phyloP scores from a whole-genome alignment of 2,797 vertebrate species.

The Buceros bicornis region DNA sequence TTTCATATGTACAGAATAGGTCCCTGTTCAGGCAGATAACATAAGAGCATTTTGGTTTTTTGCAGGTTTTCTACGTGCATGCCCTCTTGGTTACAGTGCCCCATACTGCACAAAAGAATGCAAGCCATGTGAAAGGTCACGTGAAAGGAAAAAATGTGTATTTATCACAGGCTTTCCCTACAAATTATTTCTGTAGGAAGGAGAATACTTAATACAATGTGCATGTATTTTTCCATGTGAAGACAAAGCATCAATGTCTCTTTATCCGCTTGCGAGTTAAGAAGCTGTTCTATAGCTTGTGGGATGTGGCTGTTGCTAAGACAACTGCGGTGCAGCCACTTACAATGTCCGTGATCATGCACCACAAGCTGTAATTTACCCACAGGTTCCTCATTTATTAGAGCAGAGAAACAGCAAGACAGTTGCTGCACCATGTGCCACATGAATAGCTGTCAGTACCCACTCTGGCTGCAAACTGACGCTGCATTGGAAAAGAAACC shows the following conservation, averaged over 20 bases:
- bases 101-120: background rate
- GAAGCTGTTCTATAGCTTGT: constrained; percentile 8
- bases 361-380: constrained; percentile 51
- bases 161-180: background rate
- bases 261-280: background rate
- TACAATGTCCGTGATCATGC: constrained; percentile 14
- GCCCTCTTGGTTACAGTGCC: background rate
- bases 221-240: background rate
- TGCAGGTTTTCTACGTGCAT: background rate
- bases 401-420: constrained; percentile 8
- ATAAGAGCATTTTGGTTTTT: background rate
- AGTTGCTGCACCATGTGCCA: background rate
- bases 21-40: background rate
- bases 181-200: background rate
- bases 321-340: constrained; percentile 52
- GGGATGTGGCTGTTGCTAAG: constrained; percentile 69
- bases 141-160: background rate
- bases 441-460: background rate
- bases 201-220: background rate
- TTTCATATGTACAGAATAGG: rapidly evolving
- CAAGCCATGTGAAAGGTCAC: background rate
- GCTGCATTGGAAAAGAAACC: background rate
- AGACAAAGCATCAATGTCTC: constrained; percentile 37
- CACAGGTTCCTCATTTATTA: constrained; percentile 19
- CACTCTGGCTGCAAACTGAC: background rate